These are phyloP conservation scores for Lasioglossum marginatum DNA, from an alignment of 2,888 invertebrate species.

Conservation along the genomic window DNA sequence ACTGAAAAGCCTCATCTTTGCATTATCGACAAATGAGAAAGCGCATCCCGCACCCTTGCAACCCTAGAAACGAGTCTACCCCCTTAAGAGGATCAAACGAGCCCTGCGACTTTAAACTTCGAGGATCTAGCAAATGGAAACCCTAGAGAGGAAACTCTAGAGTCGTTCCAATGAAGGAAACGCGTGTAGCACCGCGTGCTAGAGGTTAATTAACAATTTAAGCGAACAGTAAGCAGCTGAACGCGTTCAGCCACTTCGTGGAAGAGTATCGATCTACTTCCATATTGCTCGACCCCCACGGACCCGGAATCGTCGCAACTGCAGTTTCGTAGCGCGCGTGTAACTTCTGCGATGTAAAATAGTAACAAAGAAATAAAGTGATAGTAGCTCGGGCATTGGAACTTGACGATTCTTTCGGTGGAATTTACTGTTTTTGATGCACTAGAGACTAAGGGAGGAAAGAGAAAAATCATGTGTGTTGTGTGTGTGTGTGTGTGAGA, in stretches of 20 bases:
- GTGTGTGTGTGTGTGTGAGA: background rate
- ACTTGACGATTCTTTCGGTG: background rate
- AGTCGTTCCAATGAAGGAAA: background rate
- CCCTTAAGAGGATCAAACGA: too few species aligned
- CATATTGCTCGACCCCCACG: background rate
- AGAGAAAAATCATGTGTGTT: background rate
- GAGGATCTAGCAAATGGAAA: too few species aligned
- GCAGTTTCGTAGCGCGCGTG: background rate
- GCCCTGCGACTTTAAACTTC: too few species aligned
- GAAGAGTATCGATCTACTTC: background rate
- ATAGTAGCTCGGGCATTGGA: background rate
- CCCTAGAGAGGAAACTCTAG: background rate
- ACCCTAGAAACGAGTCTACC: too few species aligned
- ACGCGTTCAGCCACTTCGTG: background rate
- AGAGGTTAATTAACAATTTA: background rate
- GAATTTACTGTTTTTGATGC: background rate
- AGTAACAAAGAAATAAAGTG: conserved; percentile 18
- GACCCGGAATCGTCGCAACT: background rate
- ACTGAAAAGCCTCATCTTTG: too few species aligned
- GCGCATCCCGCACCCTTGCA: too few species aligned
- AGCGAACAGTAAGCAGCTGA: background rate
- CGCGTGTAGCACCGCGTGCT: background rate
- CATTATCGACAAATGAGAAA: too few species aligned
- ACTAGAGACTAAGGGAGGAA: background rate
- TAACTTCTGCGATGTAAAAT: background rate